phyloP scores from a whole-genome alignment of 1,140 invertebrate genomes.

The Polyergus mexicanus region DNA sequence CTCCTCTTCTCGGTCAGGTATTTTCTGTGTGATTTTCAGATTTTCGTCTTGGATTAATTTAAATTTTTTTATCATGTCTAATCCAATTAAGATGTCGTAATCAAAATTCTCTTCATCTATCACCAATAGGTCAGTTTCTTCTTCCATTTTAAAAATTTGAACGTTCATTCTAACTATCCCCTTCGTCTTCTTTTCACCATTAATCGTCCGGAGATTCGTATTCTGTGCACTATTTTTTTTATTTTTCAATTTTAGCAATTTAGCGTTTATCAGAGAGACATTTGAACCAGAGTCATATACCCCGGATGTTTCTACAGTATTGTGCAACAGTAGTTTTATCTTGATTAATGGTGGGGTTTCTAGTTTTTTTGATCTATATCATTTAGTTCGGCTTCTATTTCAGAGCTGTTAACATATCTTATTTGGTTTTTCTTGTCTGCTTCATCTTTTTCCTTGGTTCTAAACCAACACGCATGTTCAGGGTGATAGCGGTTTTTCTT shows the following conservation, averaged over 20 bases:
- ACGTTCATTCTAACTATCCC: slow-evolving; percentile 43
- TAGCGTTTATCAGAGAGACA: slow-evolving; percentile 41
- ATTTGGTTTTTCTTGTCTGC: neutral
- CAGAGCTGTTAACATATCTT: neutral
- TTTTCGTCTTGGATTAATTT: slow-evolving; percentile 28
- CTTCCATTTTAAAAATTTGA: slow-evolving; percentile 45
- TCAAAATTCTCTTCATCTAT: slow-evolving; percentile 40
- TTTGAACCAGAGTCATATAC: slow-evolving; percentile 34
- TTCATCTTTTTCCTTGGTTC: neutral
- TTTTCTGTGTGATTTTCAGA: slow-evolving; percentile 34
- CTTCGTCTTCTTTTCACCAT: slow-evolving; percentile 45
- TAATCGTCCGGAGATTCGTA: slow-evolving; percentile 18
- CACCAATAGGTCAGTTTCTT: slow-evolving; percentile 25
- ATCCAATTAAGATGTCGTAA: slow-evolving; percentile 49
- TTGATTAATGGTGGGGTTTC: slow-evolving; percentile 12
- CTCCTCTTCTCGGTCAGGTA: neutral
- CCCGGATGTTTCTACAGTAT: neutral
- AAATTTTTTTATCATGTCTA: slow-evolving; percentile 48
- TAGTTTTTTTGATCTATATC: slow-evolving; percentile 32
- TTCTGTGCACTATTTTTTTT: neutral
- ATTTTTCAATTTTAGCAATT: neutral
- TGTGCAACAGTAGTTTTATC: slow-evolving; percentile 1
- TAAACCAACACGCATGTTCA: neutral
- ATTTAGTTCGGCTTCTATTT: neutral
- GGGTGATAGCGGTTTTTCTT: neutral